A percentile compares a stretch with the other conserved stretches of the same genome.
Conservation (phyloP, 35 echinoderm and acorn worm species). For the Amphiura filiformis region DNA sequence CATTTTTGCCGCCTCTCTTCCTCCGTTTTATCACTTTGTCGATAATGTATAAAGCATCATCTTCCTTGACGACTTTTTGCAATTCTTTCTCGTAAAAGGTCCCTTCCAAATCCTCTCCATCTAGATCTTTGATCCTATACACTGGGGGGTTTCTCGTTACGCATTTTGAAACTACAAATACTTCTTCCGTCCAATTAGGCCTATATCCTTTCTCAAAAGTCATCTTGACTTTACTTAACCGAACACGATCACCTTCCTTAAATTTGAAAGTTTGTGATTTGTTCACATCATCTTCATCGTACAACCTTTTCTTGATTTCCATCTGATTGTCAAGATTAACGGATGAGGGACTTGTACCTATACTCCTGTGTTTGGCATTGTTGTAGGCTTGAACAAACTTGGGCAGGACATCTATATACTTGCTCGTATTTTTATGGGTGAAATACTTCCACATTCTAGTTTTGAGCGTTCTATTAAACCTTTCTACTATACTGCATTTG, state of each 20-base stretch:
- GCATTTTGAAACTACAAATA: slow-evolving; percentile 36
- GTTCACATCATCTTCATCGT: background rate
- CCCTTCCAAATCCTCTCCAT: slow-evolving; percentile 47
- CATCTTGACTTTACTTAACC: slow-evolving; percentile 37
- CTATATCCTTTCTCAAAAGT: slow-evolving; percentile 70
- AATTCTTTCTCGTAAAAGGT: slow-evolving; percentile 80
- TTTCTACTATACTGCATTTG: slow-evolving; percentile 60
- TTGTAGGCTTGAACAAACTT: slow-evolving; percentile 49
- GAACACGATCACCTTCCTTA: slow-evolving; percentile 37
- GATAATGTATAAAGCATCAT: slow-evolving; percentile 43
- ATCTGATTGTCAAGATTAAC: background rate
- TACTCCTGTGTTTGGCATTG: slow-evolving; percentile 42
- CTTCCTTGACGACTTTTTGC: slow-evolving; percentile 36
- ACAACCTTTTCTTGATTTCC: background rate
- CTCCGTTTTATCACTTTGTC: slow-evolving; percentile 59
- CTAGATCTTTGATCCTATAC: slow-evolving; percentile 68
- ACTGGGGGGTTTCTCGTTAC: slow-evolving; percentile 30
- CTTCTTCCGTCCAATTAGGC: slow-evolving; percentile 72
- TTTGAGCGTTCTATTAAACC: slow-evolving; percentile 71
- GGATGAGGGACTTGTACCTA: slow-evolving; percentile 15
- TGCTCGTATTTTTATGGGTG: slow-evolving; percentile 48
- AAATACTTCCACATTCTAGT: slow-evolving; percentile 72
- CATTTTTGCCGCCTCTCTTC: slow-evolving; percentile 28
- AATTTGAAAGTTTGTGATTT: slow-evolving; percentile 29
- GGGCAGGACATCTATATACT: slow-evolving; percentile 27